Evolutionary conservation across 2,797 vertebrate genomes (phyloP).

Genomic region (Spinus olivaceus): DNA sequence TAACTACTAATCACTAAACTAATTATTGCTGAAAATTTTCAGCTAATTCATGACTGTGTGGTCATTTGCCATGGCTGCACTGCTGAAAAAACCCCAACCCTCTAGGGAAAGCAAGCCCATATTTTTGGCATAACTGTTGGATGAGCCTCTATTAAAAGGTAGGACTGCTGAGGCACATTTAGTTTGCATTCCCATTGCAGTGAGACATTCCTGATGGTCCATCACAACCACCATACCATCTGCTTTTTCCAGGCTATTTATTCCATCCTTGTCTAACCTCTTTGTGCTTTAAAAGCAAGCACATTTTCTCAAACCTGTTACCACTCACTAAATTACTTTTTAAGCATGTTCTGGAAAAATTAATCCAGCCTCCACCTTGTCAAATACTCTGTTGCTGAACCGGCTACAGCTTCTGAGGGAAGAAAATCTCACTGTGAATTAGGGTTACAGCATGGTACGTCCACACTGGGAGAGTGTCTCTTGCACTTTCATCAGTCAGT

Average conservation of each 20-base stretch:
- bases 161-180: slow-evolving; percentile 18
- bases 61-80: background rate
- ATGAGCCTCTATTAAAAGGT: background rate
- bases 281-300: slow-evolving; percentile 11
- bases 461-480: background rate
- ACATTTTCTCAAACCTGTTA: background rate
- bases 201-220: slow-evolving; percentile 36
- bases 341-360: background rate
- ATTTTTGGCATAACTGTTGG: background rate
- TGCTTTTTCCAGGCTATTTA: slow-evolving; percentile 49
- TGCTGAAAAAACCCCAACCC: background rate
- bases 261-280: slow-evolving; percentile 18
- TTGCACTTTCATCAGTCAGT: background rate
- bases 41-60: background rate
- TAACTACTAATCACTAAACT: background rate
- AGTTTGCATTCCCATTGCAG: slow-evolving; percentile 5
- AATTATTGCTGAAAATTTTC: background rate
- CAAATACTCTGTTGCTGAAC: background rate
- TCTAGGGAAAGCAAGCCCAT: background rate
- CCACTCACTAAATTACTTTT: background rate
- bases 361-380: background rate
- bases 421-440: background rate
- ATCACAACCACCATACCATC: slow-evolving; percentile 36
- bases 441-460: background rate
- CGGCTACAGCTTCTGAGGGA: background rate